Base-by-base conservation (phyloP, 2,888 invertebrate species). In the Rhynchonema sp. region DNA sequence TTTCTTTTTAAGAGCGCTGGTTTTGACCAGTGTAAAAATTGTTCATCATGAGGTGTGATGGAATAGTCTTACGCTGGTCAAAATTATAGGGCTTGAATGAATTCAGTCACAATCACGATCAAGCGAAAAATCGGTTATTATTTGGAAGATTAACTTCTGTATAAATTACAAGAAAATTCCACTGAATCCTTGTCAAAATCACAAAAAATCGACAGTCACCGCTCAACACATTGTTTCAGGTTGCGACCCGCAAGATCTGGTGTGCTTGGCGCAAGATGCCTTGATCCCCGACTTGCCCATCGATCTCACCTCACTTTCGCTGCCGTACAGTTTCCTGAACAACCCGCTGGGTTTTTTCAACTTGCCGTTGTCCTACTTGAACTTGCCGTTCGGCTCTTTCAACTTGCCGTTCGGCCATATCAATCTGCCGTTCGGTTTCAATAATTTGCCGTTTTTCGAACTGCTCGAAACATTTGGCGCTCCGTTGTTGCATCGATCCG, bases 261-360 rank as follows among this genome's bases (percentile, higher is more conserved):
- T 38, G 13, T 53, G 46, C 23, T 49, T 49, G 30, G 56, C 52
- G 25, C 17, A n/a, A 20, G 57, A 17, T 1, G 60, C 60, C 1
- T 29, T 60, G 13, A 57, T 17, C 30, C 59, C 59, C 2, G 55
- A 56, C 28, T 46, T 59, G 25, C 22, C 22, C 22, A 9, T 57
- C 29, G 26, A 60, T 29, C 6, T 59, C 23, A 59, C 59, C 46
- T 28, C 23, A 2, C 38, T 61, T 6, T 26, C 30, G 22, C 29
- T 61, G 56, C 61, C 61, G 28, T 59, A 56, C 27, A 46, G 46
- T n/a, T 61, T 58, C 49, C 23, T 61, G 20, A 61, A 61, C 46
- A 49, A 23, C 20, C 61, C 61, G n/a, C 59, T 61, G 20, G 59
- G 59, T 2, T 61, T 59, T 49, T 61, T 61, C 57, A 61, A 61